Base-by-base conservation (phyloP, 2,888 invertebrate species). In the Meloe dianella region DNA sequence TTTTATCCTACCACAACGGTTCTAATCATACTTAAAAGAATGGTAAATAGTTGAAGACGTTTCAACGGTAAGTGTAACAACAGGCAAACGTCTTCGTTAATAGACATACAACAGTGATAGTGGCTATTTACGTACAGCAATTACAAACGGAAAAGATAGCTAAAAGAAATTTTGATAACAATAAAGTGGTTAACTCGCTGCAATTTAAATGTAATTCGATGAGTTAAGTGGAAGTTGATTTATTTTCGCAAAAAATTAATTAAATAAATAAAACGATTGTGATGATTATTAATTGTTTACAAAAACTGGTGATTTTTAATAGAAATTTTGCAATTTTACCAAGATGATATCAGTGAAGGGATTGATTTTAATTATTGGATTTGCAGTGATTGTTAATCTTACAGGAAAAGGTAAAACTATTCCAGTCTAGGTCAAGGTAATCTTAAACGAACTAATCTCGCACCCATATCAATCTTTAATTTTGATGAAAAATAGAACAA, bases 391-490 rank as follows among this genome's bases (percentile, higher is more conserved):
- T 22, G 22, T 51, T 8, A 51, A 12, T 22, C 17, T 51, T 22
- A 17, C 51, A 9, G 51, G 51, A 51, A 51, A 22, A 51, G 51
- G 51, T 51, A n/a, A n/a, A 51, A 51, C 7, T 51, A 47, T 22
- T 51, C 7, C 4, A 24, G 51, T 51, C 22, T 51, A 51, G 51
- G 51, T 51, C 51, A 51, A 51, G 51, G 22, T 47, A n/a, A n/a
- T n/a, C n/a, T n/a, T n/a, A n/a, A n/a, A n/a, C n/a, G n/a, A n/a
- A n/a, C n/a, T n/a, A n/a, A n/a, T n/a, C n/a, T n/a, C n/a, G n/a
- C n/a, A n/a, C n/a, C n/a, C n/a, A n/a, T n/a, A n/a, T n/a, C n/a
- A n/a, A n/a, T n/a, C n/a, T n/a, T n/a, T n/a, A n/a, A n/a, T n/a
- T n/a, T n/a, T n/a, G n/a, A n/a, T n/a, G n/a, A n/a, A n/a, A n/a